Percentiles rank a stretch among this genome's conserved stretches.
phyloP scores from a whole-genome alignment of 2,113 vertebrate genomes.

The Bujurquina vittata region DNA sequence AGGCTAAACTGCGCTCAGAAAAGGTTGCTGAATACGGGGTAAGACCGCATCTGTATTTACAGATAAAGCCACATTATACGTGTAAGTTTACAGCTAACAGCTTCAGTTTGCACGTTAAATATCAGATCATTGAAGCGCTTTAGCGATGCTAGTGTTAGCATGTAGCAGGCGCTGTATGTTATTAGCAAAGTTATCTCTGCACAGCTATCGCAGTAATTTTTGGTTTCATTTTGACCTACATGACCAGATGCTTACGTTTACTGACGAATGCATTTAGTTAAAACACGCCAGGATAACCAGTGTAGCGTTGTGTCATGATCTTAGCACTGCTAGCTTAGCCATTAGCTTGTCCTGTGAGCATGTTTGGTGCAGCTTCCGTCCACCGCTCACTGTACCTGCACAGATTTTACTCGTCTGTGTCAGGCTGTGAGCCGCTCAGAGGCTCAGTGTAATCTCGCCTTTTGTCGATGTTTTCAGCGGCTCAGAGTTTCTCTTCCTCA shows the following conservation, averaged over 20 bases:
- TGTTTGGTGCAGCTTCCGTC: neutral
- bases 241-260: neutral
- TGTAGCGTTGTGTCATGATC: neutral
- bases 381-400: neutral
- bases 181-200: slow-evolving; percentile 10
- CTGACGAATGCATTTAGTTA: neutral
- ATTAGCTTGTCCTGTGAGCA: neutral
- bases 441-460: neutral
- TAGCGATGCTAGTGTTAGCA: neutral
- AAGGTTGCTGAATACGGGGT: slow-evolving; percentile 10
- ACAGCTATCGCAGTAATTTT: neutral
- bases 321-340: neutral
- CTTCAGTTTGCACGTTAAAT: neutral
- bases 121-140: no score
- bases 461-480: neutral
- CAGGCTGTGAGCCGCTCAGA: neutral
- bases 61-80: rapidly evolving
- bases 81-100: neutral
- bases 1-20: neutral
- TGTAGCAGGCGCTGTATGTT: neutral
- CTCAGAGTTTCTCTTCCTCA: neutral
- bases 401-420: neutral
- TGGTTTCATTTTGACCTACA: neutral
- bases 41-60: neutral
- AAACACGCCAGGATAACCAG: neutral